Base-by-base conservation (phyloP, 2,113 vertebrate genomes). In the Anguilla japonica region DNA sequence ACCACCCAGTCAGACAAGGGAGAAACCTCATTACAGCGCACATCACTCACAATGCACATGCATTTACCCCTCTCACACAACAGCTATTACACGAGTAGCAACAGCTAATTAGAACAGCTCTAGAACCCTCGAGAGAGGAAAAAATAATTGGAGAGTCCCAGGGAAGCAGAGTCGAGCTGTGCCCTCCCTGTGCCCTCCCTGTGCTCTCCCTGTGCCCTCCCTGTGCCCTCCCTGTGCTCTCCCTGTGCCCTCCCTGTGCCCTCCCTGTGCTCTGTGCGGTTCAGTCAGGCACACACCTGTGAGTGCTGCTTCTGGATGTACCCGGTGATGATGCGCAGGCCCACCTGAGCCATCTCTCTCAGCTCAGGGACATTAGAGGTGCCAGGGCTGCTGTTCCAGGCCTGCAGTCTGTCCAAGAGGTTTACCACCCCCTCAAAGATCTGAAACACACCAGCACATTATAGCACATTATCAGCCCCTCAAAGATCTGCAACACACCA, bases 261-360 rank as follows among this genome's bases (percentile, higher is more conserved):
- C 18, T 63, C 41, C 0, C 41, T 82, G 9, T 53, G 46, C 41
- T 34, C 41, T 29, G 14, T 13, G 26, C 53, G 82, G 39, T 57
- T 53, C 7, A 67, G 34, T 81, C 88, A 39, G 29, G 34, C 0
- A 3, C 90, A 88, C 89, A 98, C 98, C 97, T 98, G 97, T 0
- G 96, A 92, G 90, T 98, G 96, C 88, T 97, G 97, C 90, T 98
- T 95, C 86, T 96, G 93, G 92, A 98, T 96, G 85, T 98, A 99
- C 20, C 97, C 97, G 0, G 98, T 89, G 26, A 99, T 97, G 84
- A 99, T 93, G 2, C 96, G 96, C 46, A 99, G 96, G 83, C 98
- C 98, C 0, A 98, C 96, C 94, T 98, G 97, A 0, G 98, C 97
- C 98, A 99, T 99, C 93, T 99, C 98, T 80, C 93, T 96, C n/a